Conservation (phyloP, 1,140 invertebrate species). For the Oncopeltus fasciatus region DNA sequence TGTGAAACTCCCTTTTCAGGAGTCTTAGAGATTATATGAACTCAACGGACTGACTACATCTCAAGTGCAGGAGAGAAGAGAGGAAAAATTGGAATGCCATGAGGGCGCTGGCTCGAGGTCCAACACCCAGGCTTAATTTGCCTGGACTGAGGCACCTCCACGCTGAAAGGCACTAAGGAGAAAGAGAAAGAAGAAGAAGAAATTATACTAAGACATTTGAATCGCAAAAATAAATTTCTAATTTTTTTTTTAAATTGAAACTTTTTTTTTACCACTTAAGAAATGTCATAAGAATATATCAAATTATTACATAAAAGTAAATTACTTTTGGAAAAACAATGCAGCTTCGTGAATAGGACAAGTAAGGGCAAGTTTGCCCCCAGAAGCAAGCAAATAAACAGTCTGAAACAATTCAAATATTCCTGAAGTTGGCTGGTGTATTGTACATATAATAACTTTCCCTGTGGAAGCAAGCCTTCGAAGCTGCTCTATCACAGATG, state of each 20-base stretch:
- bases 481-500: conserved; percentile 53
- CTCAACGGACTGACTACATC: no score
- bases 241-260: not conserved
- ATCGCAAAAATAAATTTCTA: not conserved
- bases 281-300: not conserved
- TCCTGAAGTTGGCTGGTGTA: conserved; percentile 77
- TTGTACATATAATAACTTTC: conserved; percentile 67
- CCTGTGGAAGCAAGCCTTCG: conserved; percentile 43
- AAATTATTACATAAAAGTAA: conserved; percentile 7
- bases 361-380: conserved; percentile 65
- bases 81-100: no score
- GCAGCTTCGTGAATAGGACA: conserved; percentile 32
- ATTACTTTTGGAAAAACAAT: conserved; percentile 17
- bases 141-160: no score
- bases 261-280: not conserved
- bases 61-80: no score
- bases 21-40: no score
- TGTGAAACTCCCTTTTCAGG: no score
- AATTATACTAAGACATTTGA: not conserved
- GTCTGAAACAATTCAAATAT: conserved; percentile 69
- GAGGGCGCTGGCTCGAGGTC: no score
- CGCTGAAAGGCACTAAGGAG: no score
- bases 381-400: conserved; percentile 54
- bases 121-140: no score
- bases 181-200: no score